Evolutionary conservation across 2,113 vertebrate genomes (phyloP), one percentile per base, ranked within the genome.

Genomic region (Xyliphius kryptos): DNA sequence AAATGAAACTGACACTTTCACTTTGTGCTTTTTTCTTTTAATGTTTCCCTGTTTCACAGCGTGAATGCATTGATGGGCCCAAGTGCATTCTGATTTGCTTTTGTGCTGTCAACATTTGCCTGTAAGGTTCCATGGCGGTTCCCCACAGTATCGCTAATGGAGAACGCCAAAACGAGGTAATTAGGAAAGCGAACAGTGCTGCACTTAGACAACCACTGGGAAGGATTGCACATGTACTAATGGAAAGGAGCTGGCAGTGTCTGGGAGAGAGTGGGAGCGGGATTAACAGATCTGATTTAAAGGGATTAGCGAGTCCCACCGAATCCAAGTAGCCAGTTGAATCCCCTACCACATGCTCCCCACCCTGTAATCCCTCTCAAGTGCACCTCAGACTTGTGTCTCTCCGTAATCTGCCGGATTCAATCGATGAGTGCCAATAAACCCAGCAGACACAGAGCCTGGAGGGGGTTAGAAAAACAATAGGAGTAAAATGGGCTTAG

Each of bases 251-350:
- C 14, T 46, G 43, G 63, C 64, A 62, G 70, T 72, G 70, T 63
- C 67, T 70, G 77, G 69, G 66, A 16, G 68, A 74, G 69, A 80
- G 74, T 77, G 72, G 76, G 48, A 67, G 63, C 20, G 7, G 81
- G 81, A 85, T 83, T 85, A 82, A 75, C 70, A 68, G 64, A 74
- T 68, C 66, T 78, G 77, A 80, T 79, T 85, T 82, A 77, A 80
- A 80, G 70, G 80, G 82, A 85, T 85, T 83, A 85, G 75, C 74
- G 73, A 73, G 56, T 76, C 73, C 74, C 41, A 69, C 57, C 13
- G 67, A 76, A 78, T 75, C 73, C 74, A 66, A 70, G 77, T 68
- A 74, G 77, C 78, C 74, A 64, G 61, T 72, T 74, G 77, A 73
- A 80, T 71, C 70, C 72, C 75, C 61, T 62, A 50, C 65, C 51